Conservation (phyloP, 2,888 invertebrate genomes). For the Diachrysia chrysitis region DNA sequence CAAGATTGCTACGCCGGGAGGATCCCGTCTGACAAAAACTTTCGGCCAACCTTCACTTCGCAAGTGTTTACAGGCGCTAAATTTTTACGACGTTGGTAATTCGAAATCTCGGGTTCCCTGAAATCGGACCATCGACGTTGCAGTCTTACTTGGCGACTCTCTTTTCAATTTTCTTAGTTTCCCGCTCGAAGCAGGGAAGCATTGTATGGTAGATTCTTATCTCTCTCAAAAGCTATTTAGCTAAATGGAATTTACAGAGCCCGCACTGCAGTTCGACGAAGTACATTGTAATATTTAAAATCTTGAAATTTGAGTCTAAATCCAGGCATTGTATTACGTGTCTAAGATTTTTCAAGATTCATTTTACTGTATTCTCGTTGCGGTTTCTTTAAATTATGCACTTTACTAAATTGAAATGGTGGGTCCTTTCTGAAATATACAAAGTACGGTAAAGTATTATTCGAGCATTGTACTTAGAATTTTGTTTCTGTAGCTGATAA, state of each 20-base stretch:
- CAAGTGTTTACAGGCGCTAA: conserved; percentile 82
- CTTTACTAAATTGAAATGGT: conserved; percentile 78
- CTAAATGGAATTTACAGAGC: conserved; percentile 89
- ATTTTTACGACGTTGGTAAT: conserved; percentile 85
- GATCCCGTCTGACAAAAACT: conserved; percentile 83
- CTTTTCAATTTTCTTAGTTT: conserved; percentile 89
- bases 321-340: conserved; percentile 82
- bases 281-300: conserved; percentile 89
- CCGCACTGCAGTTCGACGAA: conserved; percentile 88
- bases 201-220: conserved; percentile 89
- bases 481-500: conserved; percentile 69
- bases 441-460: conserved; percentile 55
- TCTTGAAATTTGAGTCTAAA: conserved; percentile 86
- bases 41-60: conserved; percentile 69
- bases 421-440: conserved; percentile 60
- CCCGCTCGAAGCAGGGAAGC: conserved; percentile 83
- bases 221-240: conserved; percentile 89
- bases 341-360: conserved; percentile 77
- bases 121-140: conserved; percentile 85
- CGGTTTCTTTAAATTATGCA: conserved; percentile 77
- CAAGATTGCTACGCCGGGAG: conserved; percentile 85
- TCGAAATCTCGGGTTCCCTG: conserved; percentile 83
- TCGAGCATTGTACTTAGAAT: conserved; percentile 54
- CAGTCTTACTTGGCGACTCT: conserved; percentile 86
- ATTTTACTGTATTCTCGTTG: conserved; percentile 68